phyloP scores from a whole-genome alignment of 2,888 invertebrate genomes.

The Syrphus vitripennis region DNA sequence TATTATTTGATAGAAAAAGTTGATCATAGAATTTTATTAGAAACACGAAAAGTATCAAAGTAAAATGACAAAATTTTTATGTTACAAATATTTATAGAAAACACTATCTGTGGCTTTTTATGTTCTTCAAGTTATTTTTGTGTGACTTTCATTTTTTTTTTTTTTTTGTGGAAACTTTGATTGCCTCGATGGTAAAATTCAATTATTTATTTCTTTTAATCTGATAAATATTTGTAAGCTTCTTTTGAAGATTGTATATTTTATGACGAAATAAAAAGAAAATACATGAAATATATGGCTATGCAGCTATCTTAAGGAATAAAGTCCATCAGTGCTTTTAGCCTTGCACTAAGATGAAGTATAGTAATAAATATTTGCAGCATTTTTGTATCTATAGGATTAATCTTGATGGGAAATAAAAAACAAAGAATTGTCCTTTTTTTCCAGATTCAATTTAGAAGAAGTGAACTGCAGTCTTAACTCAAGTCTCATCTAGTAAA shows the following conservation, averaged over 20 bases:
- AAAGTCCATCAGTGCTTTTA: no score
- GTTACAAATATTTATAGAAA: not conserved
- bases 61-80: constrained; percentile 13
- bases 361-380: no score
- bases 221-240: not conserved
- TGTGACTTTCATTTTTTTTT: no score
- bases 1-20: constrained; percentile 53
- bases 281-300: not conserved
- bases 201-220: not conserved
- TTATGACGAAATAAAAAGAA: not conserved
- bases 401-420: no score
- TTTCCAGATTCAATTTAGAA: no score
- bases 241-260: not conserved
- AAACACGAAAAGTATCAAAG: not conserved
- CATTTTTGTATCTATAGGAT: no score
- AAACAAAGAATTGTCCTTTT: no score
- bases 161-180: not conserved
- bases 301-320: no score
- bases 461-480: no score
- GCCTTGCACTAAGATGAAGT: no score
- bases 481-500: no score
- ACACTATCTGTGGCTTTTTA: not conserved
- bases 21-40: constrained; percentile 21
- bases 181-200: not conserved
- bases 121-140: not conserved